Evolutionary conservation across 2,113 vertebrate genomes (phyloP), one percentile per base, ranked within the genome.

Genomic region (Stigmatopora argus): DNA sequence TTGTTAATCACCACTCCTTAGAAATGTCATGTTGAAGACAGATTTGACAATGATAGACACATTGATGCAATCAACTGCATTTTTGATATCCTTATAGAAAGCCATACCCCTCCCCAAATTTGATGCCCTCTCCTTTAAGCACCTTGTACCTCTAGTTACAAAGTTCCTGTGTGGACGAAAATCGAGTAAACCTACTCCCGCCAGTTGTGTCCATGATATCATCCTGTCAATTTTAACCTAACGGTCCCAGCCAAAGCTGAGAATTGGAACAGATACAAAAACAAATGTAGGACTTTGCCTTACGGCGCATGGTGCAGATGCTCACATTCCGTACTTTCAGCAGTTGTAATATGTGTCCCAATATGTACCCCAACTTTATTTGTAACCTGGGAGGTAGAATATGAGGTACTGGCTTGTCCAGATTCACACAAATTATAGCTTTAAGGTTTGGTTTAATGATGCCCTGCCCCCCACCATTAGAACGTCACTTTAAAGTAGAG

Each of bases 1-100:
- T 81, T 38, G 71, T 86, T 85, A 85, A 88, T 87, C 85, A 83
- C 77, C 78, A 10, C 79, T 86, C 85, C 79, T 89, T 87, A 83
- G 71, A 59, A 67, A 57, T 15, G 81, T 79, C 75, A 69, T 34
- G 57, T 68, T 75, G 71, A 74, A 78, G 75, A 79, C 72, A 77
- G 73, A 74, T 34, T 49, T 60, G 21, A 69, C 53, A 46, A 56
- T 47, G 35, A 11, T 51, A 55, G 70, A 66, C 66, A 62, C 60
- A 66, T 26, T 60, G 57, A 66, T 19, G 41, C 46, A 55, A 41
- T 19, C 18, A 49, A 26, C 61, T 62, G 35, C 57, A 44, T 55
- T 48, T 19, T 48, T 13, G 14, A 5, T 48, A 14, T 18, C 46
- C 4, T 48, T 48, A 17, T 48, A 48, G 14, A 55, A 14, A 3